These are phyloP conservation scores for Dexiosoma caninum DNA, from an alignment of 2,888 invertebrate genomes.

Conservation along the genomic window DNA sequence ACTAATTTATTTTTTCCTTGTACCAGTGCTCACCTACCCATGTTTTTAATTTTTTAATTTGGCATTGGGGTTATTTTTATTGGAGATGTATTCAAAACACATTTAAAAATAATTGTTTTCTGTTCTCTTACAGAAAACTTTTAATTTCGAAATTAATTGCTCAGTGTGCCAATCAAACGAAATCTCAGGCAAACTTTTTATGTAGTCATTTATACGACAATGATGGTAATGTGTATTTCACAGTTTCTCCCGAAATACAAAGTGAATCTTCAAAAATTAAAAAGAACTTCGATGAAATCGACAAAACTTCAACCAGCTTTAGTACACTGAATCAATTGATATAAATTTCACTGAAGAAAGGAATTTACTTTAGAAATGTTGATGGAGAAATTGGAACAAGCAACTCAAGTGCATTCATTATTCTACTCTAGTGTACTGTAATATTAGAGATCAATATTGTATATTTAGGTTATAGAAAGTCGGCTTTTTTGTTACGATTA, in stretches of 20 bases:
- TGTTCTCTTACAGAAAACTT: conserved; percentile 47
- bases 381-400: background rate
- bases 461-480: background rate
- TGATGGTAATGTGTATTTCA: conserved; percentile 35
- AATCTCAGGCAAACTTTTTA: conserved; percentile 25
- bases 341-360: conserved; percentile 25
- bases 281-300: conserved; percentile 65
- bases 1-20: too few species aligned
- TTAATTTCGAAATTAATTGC: conserved; percentile 50
- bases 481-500: background rate
- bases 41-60: too few species aligned
- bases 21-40: too few species aligned
- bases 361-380: background rate
- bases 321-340: conserved; percentile 64
- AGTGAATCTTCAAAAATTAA: conserved; percentile 52
- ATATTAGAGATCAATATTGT: conserved; percentile 33
- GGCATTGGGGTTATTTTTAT: too few species aligned
- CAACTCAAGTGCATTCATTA: conserved; percentile 1
- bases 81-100: too few species aligned
- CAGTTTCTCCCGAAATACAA: conserved; percentile 45
- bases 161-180: conserved; percentile 54
- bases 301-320: conserved; percentile 63
- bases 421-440: conserved; percentile 42
- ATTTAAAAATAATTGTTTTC: background rate
- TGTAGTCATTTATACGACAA: conserved; percentile 46